phyloP scores from a whole-genome alignment of 2,888 invertebrate genomes.

The Zygogramma bicolorata region DNA sequence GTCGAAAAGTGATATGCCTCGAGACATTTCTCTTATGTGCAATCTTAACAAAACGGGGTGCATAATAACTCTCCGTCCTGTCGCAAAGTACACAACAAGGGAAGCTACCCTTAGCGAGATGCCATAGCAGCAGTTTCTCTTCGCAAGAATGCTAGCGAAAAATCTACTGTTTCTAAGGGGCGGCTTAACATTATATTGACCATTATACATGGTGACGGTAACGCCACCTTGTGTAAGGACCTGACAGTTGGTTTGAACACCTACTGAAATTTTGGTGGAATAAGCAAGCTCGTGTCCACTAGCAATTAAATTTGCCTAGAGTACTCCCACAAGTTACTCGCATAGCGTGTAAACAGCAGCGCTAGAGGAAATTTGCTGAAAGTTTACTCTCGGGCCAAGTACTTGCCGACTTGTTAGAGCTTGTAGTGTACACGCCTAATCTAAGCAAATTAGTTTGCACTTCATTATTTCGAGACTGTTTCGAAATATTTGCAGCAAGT shows the following conservation, averaged over 20 bases:
- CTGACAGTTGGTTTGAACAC: background rate
- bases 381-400: too few species aligned
- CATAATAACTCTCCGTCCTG: conserved; percentile 31
- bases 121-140: conserved; percentile 27
- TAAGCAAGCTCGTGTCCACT: too few species aligned
- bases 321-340: too few species aligned
- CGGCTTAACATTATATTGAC: conserved; percentile 33
- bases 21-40: conserved; percentile 36
- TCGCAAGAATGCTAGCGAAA: conserved; percentile 22
- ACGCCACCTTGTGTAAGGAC: background rate
- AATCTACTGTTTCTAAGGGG: conserved; percentile 16
- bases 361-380: too few species aligned
- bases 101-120: conserved; percentile 1
- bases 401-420: too few species aligned
- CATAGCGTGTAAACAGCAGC: too few species aligned
- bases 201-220: background rate
- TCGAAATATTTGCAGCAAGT: too few species aligned
- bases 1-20: conserved; percentile 30
- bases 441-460: too few species aligned
- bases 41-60: conserved; percentile 35
- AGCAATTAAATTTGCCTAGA: too few species aligned
- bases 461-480: too few species aligned
- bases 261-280: too few species aligned
- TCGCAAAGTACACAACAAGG: background rate
- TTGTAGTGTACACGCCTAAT: too few species aligned